phyloP scores from a whole-genome alignment of 2,113 vertebrate genomes.

The Pedionomus torquatus region DNA sequence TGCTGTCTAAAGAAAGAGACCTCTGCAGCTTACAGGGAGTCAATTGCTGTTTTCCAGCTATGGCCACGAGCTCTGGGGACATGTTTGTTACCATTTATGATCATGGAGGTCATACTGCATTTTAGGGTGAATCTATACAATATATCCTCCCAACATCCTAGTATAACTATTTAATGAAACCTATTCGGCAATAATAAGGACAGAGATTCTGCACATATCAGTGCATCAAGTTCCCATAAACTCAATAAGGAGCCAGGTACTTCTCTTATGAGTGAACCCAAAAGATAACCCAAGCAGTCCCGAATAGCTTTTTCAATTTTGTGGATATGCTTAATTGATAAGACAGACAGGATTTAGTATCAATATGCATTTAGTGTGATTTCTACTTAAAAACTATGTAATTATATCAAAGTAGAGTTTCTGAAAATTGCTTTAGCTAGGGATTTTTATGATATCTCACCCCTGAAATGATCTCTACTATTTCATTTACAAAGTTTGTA shows the following conservation, averaged over 20 bases:
- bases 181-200: not conserved
- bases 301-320: not conserved
- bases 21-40: not conserved
- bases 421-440: not conserved
- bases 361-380: not conserved
- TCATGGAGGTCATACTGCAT: not conserved
- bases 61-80: not conserved
- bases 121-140: not conserved
- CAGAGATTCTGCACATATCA: not conserved
- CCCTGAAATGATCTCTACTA: not conserved
- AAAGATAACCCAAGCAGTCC: not conserved
- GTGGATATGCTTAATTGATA: not conserved
- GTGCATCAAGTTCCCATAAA: not conserved
- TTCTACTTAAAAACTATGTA: not conserved
- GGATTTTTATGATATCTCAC: not conserved
- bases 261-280: not conserved
- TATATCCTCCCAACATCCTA: rapidly evolving
- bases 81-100: not conserved
- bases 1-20: not conserved
- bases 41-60: not conserved
- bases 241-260: not conserved
- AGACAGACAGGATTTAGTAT: not conserved
- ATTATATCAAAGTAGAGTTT: not conserved
- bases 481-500: not conserved
- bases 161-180: not conserved